Evolutionary conservation across 2,113 vertebrate species (phyloP).

Genomic region (Ctenomys sociabilis): DNA sequence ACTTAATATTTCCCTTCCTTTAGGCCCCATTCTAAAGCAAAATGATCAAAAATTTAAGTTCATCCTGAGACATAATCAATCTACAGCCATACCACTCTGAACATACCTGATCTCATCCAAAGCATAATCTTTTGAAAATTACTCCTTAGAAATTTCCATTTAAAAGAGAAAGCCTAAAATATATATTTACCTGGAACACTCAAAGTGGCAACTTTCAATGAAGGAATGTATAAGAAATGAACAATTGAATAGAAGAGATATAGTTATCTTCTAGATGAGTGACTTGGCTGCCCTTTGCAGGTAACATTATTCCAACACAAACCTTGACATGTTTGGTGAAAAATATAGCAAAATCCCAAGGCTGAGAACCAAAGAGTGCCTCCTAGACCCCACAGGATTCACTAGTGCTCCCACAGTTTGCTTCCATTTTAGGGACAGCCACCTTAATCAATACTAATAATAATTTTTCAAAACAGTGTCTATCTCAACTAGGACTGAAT

Average conservation of each 20-base stretch:
- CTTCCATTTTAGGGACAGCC: constrained; percentile 1
- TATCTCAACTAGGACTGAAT: background rate
- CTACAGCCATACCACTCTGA: background rate
- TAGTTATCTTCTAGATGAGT: background rate
- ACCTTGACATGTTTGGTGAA: background rate
- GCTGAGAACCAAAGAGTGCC: background rate
- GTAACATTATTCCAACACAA: background rate
- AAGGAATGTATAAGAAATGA: background rate
- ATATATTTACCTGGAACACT: background rate
- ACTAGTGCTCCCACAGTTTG: background rate
- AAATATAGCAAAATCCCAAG: background rate
- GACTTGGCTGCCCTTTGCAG: background rate
- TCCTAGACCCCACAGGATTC: background rate
- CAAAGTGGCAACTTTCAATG: background rate
- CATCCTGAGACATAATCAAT: background rate
- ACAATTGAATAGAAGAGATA: background rate
- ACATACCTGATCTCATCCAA: background rate
- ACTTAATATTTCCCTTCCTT: background rate
- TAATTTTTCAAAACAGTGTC: no score
- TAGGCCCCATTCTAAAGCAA: constrained; percentile 21
- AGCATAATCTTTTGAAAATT: background rate
- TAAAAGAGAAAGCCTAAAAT: constrained; percentile 44
- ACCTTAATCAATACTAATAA: background rate
- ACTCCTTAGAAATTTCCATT: background rate
- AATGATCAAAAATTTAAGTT: background rate